Evolutionary conservation across 2,888 invertebrate species (phyloP).

Genomic region (Antitype chi): DNA sequence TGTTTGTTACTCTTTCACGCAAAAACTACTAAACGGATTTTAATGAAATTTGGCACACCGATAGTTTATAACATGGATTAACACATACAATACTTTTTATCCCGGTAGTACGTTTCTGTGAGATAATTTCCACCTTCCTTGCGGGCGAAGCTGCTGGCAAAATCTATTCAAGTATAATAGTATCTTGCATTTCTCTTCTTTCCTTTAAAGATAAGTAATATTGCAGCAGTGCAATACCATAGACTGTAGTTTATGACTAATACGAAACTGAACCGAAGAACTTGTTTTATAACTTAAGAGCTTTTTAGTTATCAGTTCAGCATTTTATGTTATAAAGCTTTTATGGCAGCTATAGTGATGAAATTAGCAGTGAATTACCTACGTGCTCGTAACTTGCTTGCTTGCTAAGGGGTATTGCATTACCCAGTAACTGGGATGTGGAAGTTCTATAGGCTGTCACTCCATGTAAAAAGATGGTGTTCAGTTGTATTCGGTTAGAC

Average conservation of each 20-base stretch:
- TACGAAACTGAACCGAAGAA: conserved; percentile 13
- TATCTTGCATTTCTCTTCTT: not conserved
- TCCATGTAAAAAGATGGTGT: not conserved
- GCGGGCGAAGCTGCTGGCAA: too few relatives aligned
- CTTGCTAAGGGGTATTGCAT: not conserved
- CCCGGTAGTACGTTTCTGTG: too few relatives aligned
- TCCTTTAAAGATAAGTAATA: not conserved
- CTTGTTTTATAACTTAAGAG: conserved; percentile 32
- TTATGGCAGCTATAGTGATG: not conserved
- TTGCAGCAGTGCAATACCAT: conserved; percentile 27
- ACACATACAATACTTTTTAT: too few relatives aligned
- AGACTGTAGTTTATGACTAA: conserved; percentile 36
- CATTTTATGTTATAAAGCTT: not conserved
- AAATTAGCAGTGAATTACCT: conserved; percentile 12
- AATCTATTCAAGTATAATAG: not conserved
- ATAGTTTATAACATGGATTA: too few relatives aligned
- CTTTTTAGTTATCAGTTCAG: conserved; percentile 5
- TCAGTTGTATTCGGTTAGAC: not conserved
- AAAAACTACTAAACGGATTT: too few relatives aligned
- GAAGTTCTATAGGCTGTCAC: not conserved
- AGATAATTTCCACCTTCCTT: accelerated
- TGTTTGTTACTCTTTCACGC: too few relatives aligned
- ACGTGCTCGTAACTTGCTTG: not conserved
- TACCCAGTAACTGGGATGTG: not conserved
- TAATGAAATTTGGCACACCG: too few relatives aligned